Conservation (phyloP, 2,888 invertebrate genomes). For the Nymphalis c-album region DNA sequence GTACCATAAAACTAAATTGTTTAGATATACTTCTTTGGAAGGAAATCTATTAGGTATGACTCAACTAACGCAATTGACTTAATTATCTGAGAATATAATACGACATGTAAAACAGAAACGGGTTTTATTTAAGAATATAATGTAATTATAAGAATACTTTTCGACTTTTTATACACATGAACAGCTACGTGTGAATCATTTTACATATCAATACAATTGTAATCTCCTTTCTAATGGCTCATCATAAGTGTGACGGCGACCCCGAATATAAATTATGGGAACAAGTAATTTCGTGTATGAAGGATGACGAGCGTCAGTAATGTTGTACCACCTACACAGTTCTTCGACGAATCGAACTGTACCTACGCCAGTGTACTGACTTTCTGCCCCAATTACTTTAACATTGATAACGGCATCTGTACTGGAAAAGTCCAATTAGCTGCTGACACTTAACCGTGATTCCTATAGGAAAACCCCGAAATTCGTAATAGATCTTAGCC, state of each 20-base stretch:
- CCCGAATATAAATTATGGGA: conserved; percentile 79
- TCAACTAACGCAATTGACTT: background rate
- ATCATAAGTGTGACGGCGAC: conserved; percentile 75
- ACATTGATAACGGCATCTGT: conserved; percentile 43
- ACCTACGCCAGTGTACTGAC: conserved; percentile 51
- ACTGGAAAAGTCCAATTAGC: conserved; percentile 33
- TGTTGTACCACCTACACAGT: conserved; percentile 71
- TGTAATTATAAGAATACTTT: background rate
- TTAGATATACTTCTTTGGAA: background rate
- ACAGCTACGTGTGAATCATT: conserved; percentile 65
- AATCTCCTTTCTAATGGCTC: conserved; percentile 77
- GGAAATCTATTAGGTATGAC: conserved; percentile 2
- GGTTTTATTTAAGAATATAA: background rate
- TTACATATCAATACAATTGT: conserved; percentile 68
- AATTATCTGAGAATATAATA: background rate
- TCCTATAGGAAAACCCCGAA: background rate
- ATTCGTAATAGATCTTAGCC: background rate
- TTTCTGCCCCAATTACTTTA: conserved; percentile 69
- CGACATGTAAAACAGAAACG: background rate
- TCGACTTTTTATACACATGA: conserved; percentile 25
- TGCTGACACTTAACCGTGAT: conserved; percentile 6
- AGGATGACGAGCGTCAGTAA: conserved; percentile 65
- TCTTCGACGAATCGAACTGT: conserved; percentile 77
- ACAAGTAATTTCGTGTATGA: conserved; percentile 75
- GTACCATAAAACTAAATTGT: conserved; percentile 7